Percentiles rank a stretch among this genome's conserved stretches.
Evolutionary conservation across 2,797 vertebrate genomes (phyloP).

Genomic region (Argentina silus): DNA sequence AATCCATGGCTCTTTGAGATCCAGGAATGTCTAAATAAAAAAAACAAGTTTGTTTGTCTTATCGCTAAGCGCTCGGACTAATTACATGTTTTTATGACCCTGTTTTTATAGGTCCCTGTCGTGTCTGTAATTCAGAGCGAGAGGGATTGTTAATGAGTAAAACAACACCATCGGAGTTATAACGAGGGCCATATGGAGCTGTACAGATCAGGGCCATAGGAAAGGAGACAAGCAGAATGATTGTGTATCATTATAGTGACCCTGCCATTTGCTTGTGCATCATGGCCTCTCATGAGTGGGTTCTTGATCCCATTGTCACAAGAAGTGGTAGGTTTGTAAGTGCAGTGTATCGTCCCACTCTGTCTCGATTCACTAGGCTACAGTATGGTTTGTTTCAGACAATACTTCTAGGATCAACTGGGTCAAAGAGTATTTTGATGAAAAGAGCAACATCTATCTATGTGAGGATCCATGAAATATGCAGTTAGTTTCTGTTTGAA

Average conservation of each 20-base stretch:
- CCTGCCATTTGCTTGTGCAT: background rate
- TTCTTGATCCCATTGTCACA: no score
- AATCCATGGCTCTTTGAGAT: constrained; percentile 22
- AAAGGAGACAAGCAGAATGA: background rate
- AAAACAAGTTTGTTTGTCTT: constrained; percentile 44
- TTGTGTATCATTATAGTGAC: background rate
- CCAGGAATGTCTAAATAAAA: constrained; percentile 38
- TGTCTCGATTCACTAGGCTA: no score
- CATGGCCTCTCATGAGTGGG: no score
- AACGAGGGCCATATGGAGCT: constrained; percentile 37
- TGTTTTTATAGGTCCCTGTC: constrained; percentile 43
- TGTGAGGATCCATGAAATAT: no score
- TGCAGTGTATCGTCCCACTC: no score
- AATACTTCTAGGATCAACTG: no score
- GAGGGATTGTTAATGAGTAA: constrained; percentile 40
- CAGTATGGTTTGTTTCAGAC: no score
- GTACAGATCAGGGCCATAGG: background rate
- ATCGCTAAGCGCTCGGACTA: constrained; percentile 28
- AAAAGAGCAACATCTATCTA: no score
- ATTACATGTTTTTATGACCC: constrained; percentile 43
- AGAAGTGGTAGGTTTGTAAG: no score
- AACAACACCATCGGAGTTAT: constrained; percentile 30
- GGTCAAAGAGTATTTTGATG: no score
- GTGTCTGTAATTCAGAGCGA: constrained; percentile 40
- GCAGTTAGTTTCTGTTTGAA: no score